A percentile compares a stretch with the other conserved stretches of the same genome.
Conservation (phyloP, 2,113 vertebrate species). For the Nettapus auritus region DNA sequence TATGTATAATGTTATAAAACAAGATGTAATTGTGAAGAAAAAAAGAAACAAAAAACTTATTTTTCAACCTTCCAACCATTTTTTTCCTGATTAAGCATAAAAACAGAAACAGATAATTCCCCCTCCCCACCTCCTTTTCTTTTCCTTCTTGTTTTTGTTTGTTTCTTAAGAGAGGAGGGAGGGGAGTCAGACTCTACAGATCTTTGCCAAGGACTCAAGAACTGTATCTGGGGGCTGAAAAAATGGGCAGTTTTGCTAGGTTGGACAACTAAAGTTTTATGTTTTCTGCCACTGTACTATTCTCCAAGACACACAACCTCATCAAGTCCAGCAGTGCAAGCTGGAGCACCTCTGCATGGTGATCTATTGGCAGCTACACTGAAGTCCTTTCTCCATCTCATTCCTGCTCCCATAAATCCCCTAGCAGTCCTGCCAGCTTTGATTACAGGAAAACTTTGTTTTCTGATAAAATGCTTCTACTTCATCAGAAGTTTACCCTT, state of each 20-base stretch:
- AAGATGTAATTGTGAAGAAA: neutral
- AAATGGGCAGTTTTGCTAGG: too few species aligned
- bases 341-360: neutral
- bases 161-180: neutral
- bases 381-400: neutral
- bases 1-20: neutral
- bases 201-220: neutral
- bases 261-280: neutral
- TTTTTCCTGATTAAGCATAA: neutral
- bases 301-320: neutral
- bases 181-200: neutral
- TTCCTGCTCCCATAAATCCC: neutral
- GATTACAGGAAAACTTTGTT: neutral
- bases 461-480: neutral
- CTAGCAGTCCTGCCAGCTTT: neutral
- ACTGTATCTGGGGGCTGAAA: neutral
- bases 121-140: neutral
- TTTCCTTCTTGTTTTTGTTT: neutral
- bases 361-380: neutral
- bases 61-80: neutral
- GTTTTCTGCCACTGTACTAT: neutral
- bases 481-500: neutral
- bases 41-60: neutral
- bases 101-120: neutral
- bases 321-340: accelerated